Percentiles rank a stretch among this genome's conserved stretches.
Evolutionary conservation across 2,113 vertebrate species (phyloP).

Genomic region (Muntiacus muntjak): DNA sequence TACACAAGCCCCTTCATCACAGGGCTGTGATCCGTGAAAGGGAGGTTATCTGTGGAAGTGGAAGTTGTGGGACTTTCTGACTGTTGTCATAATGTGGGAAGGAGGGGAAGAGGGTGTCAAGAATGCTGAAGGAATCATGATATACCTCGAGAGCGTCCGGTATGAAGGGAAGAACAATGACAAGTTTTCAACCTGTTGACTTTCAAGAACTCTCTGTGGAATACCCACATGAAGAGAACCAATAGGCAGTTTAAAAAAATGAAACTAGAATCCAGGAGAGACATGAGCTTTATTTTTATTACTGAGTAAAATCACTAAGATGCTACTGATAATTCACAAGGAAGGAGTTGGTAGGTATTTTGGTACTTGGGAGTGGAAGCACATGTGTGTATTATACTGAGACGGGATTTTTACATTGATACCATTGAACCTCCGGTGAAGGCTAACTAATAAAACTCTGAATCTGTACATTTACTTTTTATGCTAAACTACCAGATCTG

Average conservation of each 20-base stretch:
- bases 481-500: not conserved
- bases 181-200: not conserved
- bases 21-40: not conserved
- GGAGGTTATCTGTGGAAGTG: not conserved
- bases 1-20: not conserved
- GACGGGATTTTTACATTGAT: not conserved
- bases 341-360: not conserved
- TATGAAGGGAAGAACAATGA: not conserved
- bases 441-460: not conserved
- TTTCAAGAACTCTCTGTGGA: not conserved
- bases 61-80: not conserved
- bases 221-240: not conserved
- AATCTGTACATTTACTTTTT: not conserved
- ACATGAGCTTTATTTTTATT: not conserved
- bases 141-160: not conserved
- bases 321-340: not conserved
- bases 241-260: not conserved
- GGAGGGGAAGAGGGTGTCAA: not conserved
- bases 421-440: not conserved
- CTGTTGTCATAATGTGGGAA: fast-evolving
- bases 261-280: not conserved
- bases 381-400: not conserved
- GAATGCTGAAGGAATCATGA: not conserved
- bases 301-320: not conserved
- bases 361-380: not conserved